Base-by-base conservation (phyloP, 2,113 vertebrate genomes). In the Tapirus terrestris region DNA sequence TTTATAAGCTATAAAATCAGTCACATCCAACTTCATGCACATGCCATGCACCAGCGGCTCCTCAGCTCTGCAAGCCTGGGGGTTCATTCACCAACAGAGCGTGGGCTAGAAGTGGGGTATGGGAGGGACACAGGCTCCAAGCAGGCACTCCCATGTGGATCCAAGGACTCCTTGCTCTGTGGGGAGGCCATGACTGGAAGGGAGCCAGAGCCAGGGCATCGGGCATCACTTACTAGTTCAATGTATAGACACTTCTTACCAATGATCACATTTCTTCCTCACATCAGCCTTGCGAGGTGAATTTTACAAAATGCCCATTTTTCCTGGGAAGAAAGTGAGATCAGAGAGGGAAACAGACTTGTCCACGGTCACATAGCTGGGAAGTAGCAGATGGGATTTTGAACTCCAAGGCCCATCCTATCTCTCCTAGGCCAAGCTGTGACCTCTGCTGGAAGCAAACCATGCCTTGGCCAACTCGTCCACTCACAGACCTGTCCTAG, bases 1-100 rank as follows among this genome's bases (percentile, higher is more conserved):
- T 89, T 61, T 93, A 65, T 33, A 65, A 94, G 48, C 48, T 92
- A 43, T 56, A 94, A 79, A 53, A 48, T 94, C 7, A 63, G 67
- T 61, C 48, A 73, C 7, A 12, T 48, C 6, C 61, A 89, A 67
- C 39, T 93, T 93, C 45, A n/a, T 13, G 63, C 11, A 51, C 6
- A n/a, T 56, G 14, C n/a, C 85, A 45, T 12, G 23, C 6, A 56
- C 14, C 33, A 53, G n/a, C 73, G 91, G 36, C 67, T 89, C n/a
- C 45, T 76, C 8, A 65, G 31, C 9, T 21, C 83, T 0, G 0
- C 29, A 45, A 88, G 39, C 25, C 11, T 39, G 58, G 70, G 18
- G 31, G 51, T 36, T 0, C 25, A 29, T 51, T 89, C 3, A 9
- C n/a, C 61, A 75, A 39, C n/a, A 88, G 18, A 43, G 17, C 3